A percentile compares a stretch with the other conserved stretches of the same genome.
These are phyloP conservation scores for Apistogramma diplotaenia DNA, from an alignment of 2,113 vertebrate genomes.

Conservation along the genomic window DNA sequence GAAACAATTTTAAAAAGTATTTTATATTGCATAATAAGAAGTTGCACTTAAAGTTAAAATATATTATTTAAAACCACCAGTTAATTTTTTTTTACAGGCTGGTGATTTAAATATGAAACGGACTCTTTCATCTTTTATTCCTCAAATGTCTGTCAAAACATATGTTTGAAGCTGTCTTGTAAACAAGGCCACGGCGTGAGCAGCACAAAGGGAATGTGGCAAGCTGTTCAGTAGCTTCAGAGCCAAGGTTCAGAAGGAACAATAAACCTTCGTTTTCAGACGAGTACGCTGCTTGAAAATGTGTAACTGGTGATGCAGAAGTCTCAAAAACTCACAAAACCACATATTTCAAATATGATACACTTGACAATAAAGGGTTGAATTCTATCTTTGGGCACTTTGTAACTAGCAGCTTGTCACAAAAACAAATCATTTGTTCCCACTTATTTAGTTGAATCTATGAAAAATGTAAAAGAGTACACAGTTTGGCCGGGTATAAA, in stretches of 20 bases:
- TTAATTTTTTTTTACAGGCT: not conserved
- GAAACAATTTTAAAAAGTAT: too few species aligned
- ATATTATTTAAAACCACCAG: not conserved
- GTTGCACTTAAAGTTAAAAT: not conserved
- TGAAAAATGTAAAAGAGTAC: not conserved
- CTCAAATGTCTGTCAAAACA: not conserved
- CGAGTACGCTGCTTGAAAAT: not conserved
- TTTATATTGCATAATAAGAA: too few species aligned
- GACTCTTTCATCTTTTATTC: not conserved
- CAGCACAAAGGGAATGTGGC: too few species aligned
- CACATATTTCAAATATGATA: too few species aligned
- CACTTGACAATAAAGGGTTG: too few species aligned
- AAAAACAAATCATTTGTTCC: not conserved
- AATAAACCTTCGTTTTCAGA: not conserved
- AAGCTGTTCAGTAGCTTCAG: too few species aligned
- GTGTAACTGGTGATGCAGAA: too few species aligned
- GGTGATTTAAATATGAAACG: not conserved
- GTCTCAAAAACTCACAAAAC: too few species aligned
- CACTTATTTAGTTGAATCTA: not conserved
- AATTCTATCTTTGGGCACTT: not conserved
- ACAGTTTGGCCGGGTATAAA: not conserved
- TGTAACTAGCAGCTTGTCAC: not conserved
- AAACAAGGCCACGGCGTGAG: too few species aligned
- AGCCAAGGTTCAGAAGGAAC: not conserved
- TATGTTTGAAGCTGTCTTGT: too few species aligned